Base-by-base conservation (phyloP, 2,113 vertebrate genomes). In the Pelmatolapia mariae region DNA sequence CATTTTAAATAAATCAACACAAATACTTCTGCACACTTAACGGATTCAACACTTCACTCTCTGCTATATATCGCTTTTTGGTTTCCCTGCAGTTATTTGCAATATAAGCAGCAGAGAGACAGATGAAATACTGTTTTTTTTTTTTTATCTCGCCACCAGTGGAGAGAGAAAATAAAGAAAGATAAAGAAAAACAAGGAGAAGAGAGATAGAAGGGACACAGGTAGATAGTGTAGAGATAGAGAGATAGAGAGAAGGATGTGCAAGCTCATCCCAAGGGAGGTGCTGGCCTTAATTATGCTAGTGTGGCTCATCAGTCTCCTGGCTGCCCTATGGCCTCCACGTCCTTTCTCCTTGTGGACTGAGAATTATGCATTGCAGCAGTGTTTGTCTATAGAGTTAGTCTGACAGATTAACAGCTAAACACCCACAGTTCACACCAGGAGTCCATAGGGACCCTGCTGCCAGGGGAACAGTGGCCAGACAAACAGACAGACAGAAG, bases 301-400 rank as follows among this genome's bases (percentile, higher is more conserved):
- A 82, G 91, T 86, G 93, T 89, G 91, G 91, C 94, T 96, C 95
- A 96, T 96, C 96, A 94, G 95, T 97, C 96, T 95, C 91, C 89
- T 66, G 84, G 85, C 90, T 93, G 90, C 82, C 94, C 95, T 92
- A 38, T 96, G 92, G 90, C 90, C 94, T 59, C 29, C 22, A 73
- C 31, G 82, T 95, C 94, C 85, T 93, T 90, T 86, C 87, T 93
- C 90, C 82, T 95, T 33, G 85, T 81, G 84, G 87, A 93, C 81
- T 85, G 92, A 91, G 93, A 94, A 93, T 92, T 93, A 94, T 82
- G 93, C 88, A 90, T 90, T 29, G 80, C 84, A 71, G 89, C 89
- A 84, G 80, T 94, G 94, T 95, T 95, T 95, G 95, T 94, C 93
- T 88, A 91, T 87, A 89, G 92, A 94, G 94, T 94, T 92, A 93